Evolutionary conservation across 1,140 invertebrate species (phyloP).

Genomic region (Drosophila bipectinata): DNA sequence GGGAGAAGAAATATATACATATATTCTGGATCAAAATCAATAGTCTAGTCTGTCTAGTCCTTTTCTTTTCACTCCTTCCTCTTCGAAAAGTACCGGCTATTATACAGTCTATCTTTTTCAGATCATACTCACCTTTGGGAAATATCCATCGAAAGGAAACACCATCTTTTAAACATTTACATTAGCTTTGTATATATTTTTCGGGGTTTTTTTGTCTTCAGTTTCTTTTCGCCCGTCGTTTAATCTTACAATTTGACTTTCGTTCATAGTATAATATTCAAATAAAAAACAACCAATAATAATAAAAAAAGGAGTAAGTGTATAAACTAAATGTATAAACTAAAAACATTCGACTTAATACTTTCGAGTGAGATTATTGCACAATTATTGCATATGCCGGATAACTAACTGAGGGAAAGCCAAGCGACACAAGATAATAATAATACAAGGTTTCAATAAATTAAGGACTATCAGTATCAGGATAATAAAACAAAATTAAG

Average conservation of each 20-base stretch:
- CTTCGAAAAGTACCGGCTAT: not conserved
- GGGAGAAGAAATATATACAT: too few species aligned
- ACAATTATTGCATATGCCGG: conserved; percentile 28
- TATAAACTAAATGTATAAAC: conserved; percentile 26
- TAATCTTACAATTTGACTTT: conserved; percentile 62
- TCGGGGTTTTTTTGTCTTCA: conserved; percentile 5
- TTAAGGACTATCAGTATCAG: conserved; percentile 16
- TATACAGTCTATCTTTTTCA: not conserved
- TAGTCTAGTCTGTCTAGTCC: too few species aligned
- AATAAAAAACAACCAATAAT: not conserved
- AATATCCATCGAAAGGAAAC: not conserved
- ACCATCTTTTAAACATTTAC: conserved; percentile 8
- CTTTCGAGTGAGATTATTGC: conserved; percentile 53
- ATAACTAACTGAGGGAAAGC: conserved; percentile 6
- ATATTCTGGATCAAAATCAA: not conserved
- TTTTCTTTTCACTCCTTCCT: too few species aligned
- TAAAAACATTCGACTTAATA: conserved; percentile 44
- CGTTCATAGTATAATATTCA: conserved; percentile 24
- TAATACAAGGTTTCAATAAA: conserved; percentile 38
- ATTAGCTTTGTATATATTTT: conserved; percentile 45
- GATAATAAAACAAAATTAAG: conserved; percentile 22
- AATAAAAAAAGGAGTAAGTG: not conserved
- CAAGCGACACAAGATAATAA: conserved; percentile 15
- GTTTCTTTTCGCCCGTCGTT: conserved; percentile 18
- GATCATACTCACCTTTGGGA: not conserved